Conservation (phyloP, 2,113 vertebrate species). For the Maccullochella peelii region DNA sequence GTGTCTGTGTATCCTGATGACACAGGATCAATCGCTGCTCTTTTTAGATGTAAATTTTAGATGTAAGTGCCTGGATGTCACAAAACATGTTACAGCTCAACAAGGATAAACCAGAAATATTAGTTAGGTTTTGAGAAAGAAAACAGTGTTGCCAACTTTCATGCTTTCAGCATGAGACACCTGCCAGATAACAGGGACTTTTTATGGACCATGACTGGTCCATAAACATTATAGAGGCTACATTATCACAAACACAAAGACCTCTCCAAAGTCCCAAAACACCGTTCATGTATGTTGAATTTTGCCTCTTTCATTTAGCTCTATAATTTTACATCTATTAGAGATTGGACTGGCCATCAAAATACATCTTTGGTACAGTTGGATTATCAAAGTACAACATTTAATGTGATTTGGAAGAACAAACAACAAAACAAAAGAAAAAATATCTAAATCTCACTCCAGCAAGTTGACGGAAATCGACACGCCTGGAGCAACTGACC, state of each 20-base stretch:
- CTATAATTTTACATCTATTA: background rate
- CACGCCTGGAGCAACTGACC: background rate
- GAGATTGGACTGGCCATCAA: background rate
- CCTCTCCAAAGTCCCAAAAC: background rate
- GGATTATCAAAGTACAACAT: too few relatives aligned
- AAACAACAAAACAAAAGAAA: background rate
- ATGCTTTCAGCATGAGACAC: background rate
- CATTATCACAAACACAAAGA: conserved; percentile 5
- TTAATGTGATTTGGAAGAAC: too few relatives aligned
- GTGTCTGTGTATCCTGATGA: background rate
- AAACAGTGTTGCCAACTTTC: background rate
- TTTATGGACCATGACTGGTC: background rate
- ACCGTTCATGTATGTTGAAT: background rate
- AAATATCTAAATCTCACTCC: background rate
- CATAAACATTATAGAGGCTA: background rate
- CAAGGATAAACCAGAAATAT: background rate
- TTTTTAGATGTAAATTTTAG: background rate
- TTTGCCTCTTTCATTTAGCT: background rate
- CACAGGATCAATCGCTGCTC: background rate
- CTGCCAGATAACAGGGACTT: too few relatives aligned
- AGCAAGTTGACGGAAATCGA: too few relatives aligned
- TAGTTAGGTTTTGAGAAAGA: background rate
- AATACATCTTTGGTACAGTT: too few relatives aligned
- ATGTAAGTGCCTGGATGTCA: background rate
- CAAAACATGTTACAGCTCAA: background rate